These are phyloP conservation scores for Odontamblyopus rebecca DNA, from an alignment of 2,797 vertebrate genomes.

Conservation along the genomic window DNA sequence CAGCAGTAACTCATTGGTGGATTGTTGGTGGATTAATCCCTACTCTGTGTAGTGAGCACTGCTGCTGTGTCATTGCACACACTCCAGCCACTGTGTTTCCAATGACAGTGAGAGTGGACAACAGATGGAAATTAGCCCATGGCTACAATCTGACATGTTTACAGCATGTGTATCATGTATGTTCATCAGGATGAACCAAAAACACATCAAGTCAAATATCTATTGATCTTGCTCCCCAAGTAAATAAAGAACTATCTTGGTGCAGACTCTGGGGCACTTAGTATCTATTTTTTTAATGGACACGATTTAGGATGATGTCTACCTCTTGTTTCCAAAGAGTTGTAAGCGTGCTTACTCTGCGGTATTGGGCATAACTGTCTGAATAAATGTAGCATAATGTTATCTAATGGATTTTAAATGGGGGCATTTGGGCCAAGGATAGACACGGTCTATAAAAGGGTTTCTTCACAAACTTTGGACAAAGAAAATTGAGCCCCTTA, in stretches of 20 bases:
- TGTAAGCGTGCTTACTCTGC: background rate
- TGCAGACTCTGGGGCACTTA: background rate
- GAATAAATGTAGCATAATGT: background rate
- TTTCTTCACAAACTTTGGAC: slow-evolving; percentile 17
- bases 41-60: too few relatives aligned
- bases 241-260: background rate
- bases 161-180: too few relatives aligned
- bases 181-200: too few relatives aligned
- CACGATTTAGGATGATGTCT: background rate
- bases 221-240: too few relatives aligned
- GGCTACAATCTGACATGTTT: too few relatives aligned
- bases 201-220: too few relatives aligned
- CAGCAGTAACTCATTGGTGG: too few relatives aligned
- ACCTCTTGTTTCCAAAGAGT: background rate
- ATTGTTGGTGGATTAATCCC: too few relatives aligned
- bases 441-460: background rate
- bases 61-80: too few relatives aligned
- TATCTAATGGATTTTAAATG: slow-evolving; percentile 13
- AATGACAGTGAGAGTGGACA: too few relatives aligned
- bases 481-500: slow-evolving; percentile 10
- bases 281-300: slow-evolving; percentile 1
- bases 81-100: too few relatives aligned
- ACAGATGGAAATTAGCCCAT: too few relatives aligned
- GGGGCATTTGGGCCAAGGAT: background rate
- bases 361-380: background rate